These are phyloP conservation scores for Pelochelys cantorii DNA, from an alignment of 2,797 vertebrate genomes.

Conservation along the genomic window DNA sequence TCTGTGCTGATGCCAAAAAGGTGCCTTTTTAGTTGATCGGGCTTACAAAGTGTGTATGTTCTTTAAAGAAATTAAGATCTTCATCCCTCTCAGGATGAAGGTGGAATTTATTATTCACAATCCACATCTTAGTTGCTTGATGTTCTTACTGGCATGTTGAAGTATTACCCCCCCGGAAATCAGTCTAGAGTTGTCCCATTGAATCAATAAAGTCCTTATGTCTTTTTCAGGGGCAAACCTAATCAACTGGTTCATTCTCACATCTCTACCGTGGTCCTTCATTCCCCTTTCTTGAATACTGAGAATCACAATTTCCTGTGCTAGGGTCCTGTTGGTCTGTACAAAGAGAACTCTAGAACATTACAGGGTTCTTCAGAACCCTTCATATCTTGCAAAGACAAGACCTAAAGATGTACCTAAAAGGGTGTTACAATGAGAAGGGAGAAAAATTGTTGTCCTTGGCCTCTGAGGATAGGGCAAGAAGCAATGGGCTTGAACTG, in stretches of 20 bases:
- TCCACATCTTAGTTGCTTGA: background rate
- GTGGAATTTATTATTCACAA: background rate
- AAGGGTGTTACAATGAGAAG: too few relatives aligned
- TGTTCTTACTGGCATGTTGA: background rate
- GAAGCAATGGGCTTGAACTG: too few relatives aligned
- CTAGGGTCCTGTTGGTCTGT: background rate
- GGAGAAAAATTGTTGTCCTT: too few relatives aligned
- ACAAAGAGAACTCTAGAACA: background rate
- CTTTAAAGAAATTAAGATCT: background rate
- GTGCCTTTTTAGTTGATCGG: slow-evolving; percentile 10
- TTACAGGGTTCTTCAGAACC: background rate
- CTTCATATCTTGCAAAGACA: background rate
- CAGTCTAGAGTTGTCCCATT: background rate
- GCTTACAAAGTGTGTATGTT: background rate
- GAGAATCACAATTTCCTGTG: background rate
- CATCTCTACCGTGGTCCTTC: background rate
- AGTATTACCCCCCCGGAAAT: background rate
- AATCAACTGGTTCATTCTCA: background rate
- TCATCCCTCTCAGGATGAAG: background rate
- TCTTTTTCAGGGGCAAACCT: background rate
- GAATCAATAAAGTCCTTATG: background rate
- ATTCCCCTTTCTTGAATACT: background rate
- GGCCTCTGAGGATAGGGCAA: too few relatives aligned
- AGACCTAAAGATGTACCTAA: background rate
- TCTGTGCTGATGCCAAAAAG: slow-evolving; percentile 24